Evolutionary conservation across 2,797 vertebrate species (phyloP).

Genomic region (Myotis findleyi): DNA sequence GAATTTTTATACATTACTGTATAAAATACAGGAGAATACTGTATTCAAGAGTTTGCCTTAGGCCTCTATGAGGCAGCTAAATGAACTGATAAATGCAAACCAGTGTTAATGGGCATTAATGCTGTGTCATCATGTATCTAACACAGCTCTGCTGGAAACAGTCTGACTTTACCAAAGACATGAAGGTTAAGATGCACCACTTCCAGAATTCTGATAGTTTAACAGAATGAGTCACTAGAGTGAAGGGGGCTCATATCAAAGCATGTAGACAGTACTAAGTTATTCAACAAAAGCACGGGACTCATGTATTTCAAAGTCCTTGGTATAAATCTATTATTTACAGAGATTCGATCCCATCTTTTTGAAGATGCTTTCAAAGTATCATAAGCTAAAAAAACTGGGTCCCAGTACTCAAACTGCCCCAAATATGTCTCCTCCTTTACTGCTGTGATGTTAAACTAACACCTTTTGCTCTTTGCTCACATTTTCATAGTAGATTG

Average conservation of each 20-base stretch:
- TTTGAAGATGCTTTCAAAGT: slow-evolving; percentile 35
- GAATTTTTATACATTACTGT: background rate
- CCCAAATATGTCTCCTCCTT: background rate
- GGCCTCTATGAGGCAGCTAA: background rate
- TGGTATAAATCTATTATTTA: background rate
- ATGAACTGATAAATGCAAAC: background rate
- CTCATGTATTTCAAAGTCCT: background rate
- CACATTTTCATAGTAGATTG: background rate
- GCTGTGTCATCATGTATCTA: background rate
- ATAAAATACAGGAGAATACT: background rate
- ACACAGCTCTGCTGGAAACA: background rate
- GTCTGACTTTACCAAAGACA: background rate
- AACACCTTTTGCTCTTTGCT: background rate
- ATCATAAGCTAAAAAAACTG: background rate
- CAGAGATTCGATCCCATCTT: background rate
- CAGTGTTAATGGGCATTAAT: background rate
- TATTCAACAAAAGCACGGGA: background rate
- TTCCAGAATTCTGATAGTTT: background rate
- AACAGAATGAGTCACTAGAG: background rate
- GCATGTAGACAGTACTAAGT: background rate
- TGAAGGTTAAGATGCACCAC: background rate
- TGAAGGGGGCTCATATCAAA: background rate
- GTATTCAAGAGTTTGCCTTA: background rate
- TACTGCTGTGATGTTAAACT: background rate
- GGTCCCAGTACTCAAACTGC: background rate